Evolutionary conservation across 1,140 invertebrate genomes (phyloP), one percentile per base, ranked within the genome.

Genomic region (Phthorimaea operculella): DNA sequence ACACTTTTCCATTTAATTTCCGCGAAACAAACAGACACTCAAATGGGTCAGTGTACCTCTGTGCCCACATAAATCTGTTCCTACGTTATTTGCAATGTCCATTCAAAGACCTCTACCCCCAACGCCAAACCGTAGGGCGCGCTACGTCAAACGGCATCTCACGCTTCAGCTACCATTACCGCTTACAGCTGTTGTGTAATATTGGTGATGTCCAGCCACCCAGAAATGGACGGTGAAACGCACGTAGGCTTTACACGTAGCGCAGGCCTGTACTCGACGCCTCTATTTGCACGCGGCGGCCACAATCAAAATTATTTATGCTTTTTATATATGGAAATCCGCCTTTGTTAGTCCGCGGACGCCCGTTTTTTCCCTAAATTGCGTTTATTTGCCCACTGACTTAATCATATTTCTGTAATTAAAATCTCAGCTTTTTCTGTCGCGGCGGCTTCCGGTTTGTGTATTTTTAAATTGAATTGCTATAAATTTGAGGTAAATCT

Each of bases 381-480:
- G 74, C 65, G 70, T 76, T 74, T 71, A 74, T 75, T 69, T 62
- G 70, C 62, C 65, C 60, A 64, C 52, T 64, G 66, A 73, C 70
- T 77, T 76, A 76, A 79, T 76, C 75, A 73, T 76, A 76, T 74
- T 74, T 75, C 67, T 73, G 73, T 77, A 79, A 79, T 79, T 79
- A 76, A 79, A 77, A 76, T 68, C 65, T 68, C 66, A 62, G 59
- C 59, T 57, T 42, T 74, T 79, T 77, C 75, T 64, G 72, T 64
- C 63, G 66, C 63, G 54, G 48, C 55, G 54, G 63, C 45, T 18
- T 16, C n/a, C 39, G 14, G 14, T 8, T 42, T 42, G 14, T 42
- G 14, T 14, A 14, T n/a, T 42, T 42, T 42, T 42, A 42, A n/a
- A 42, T 11, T n/a, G 14, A 42, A 11, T 11, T 14, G 39, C 14